Percentiles rank a stretch among this genome's conserved stretches.
phyloP scores from a whole-genome alignment of 2,113 vertebrate genomes.

The Anser cygnoides region DNA sequence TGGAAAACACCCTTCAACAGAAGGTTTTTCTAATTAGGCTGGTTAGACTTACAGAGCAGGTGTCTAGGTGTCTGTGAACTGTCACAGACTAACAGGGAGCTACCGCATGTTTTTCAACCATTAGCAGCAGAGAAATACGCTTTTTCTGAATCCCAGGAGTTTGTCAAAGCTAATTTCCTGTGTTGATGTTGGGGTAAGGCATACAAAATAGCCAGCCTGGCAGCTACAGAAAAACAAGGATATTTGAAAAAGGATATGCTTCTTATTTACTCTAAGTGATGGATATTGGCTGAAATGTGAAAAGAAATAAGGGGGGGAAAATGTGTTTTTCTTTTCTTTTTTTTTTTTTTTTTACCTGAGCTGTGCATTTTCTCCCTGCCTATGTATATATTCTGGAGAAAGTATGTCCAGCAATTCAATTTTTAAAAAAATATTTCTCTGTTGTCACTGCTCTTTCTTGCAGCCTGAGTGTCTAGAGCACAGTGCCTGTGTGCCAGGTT shows the following conservation, averaged over 20 bases:
- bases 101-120: conserved; percentile 31
- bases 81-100: not conserved
- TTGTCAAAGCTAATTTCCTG: conserved; percentile 26
- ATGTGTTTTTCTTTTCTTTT: not conserved
- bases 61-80: not conserved
- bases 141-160: conserved; percentile 16
- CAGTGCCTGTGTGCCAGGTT: not conserved
- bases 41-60: not conserved
- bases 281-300: not conserved
- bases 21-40: not conserved
- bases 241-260: not conserved
- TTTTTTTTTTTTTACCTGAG: not conserved
- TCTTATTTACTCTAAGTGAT: not conserved
- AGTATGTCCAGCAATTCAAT: not conserved
- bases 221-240: not conserved
- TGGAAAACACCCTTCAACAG: not conserved
- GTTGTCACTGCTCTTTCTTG: not conserved
- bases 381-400: not conserved
- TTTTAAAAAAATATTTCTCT: not conserved
- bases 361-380: not conserved
- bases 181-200: not conserved
- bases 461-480: not conserved
- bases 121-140: not conserved
- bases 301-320: not conserved
- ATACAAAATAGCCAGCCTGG: conserved; percentile 1